Percentiles rank a stretch among this genome's conserved stretches.
These are phyloP conservation scores for Campoletis raptor DNA, from an alignment of 2,888 invertebrate genomes.

Conservation along the genomic window DNA sequence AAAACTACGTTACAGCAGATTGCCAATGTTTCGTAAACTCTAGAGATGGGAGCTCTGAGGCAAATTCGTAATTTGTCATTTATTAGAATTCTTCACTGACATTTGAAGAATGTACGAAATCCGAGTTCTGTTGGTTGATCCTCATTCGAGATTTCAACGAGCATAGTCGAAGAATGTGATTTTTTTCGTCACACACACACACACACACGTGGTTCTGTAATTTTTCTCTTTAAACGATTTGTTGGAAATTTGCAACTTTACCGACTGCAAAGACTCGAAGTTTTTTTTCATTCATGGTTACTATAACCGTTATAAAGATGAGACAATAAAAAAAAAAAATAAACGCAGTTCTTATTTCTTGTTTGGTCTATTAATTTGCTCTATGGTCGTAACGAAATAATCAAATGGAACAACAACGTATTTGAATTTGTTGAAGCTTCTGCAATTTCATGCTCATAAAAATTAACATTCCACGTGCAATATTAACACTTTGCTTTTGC, in stretches of 20 bases:
- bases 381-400: conserved; percentile 35
- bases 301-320: not conserved
- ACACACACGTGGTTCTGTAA: not conserved
- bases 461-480: conserved; percentile 3
- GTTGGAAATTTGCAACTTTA: not conserved
- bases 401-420: not conserved
- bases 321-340: conserved; percentile 4
- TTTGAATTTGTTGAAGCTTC: not conserved
- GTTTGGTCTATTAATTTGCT: conserved; percentile 23
- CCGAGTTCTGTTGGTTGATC: no score
- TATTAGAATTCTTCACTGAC: no score
- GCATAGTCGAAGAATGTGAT: not conserved
- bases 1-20: no score
- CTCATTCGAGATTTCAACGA: not conserved
- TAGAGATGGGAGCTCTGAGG: no score
- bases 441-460: conserved; percentile 11
- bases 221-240: not conserved
- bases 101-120: no score
- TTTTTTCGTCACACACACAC: not conserved
- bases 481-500: conserved; percentile 17
- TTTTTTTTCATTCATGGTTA: not conserved
- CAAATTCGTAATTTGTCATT: no score
- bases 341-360: conserved; percentile 2
- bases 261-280: not conserved
- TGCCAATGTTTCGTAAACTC: no score